Evolutionary conservation across 2,113 vertebrate genomes (phyloP), one percentile per base, ranked within the genome.

Genomic region (Pholis gunnellus): DNA sequence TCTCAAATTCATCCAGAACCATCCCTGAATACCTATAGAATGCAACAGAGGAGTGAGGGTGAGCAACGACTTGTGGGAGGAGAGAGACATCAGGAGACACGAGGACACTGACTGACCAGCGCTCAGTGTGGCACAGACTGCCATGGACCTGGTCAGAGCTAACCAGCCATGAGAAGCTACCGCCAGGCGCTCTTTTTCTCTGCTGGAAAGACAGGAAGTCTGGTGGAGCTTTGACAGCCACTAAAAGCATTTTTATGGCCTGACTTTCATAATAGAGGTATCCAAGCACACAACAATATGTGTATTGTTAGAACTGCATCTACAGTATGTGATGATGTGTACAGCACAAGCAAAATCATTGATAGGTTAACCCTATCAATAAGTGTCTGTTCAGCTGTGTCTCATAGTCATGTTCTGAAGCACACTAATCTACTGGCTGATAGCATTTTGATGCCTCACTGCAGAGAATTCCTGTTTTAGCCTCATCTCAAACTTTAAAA

Each of bases 361-460:
- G 29, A 27, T 34, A 44, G 5, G 38, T 74, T 44, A 38, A 44
- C 56, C 13, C 22, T 44, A 38, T 84, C 9, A 2, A 29, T 15
- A 29, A 34, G 27, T 63, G 36, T 48, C 64, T 64, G 46, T 64
- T 50, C 61, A 74, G 18, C 31, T 14, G 5, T 60, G 9, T 54
- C 44, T 76, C 44, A 20, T 60, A 25, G 63, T 36, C 64, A 69
- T 44, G 65, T 27, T 68, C n/a, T 54, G 20, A 60, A 27, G 17
- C 36, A 59, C 6, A 73, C 64, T 66, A 27, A 66, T 34, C 29
- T 13, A 2, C 7, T 78, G 38, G 77, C 27, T 65, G 42, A 18
- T n/a, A 67, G 64, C 40, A 60, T 57, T 9, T 7, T 66, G 42
- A 80, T 25, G 40, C 40, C 10, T 50, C 64, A 22, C 31, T 69